Percentiles rank a stretch among this genome's conserved stretches.
These are phyloP conservation scores for Aphelinus certus DNA, from an alignment of 1,140 invertebrate genomes.

Conservation along the genomic window DNA sequence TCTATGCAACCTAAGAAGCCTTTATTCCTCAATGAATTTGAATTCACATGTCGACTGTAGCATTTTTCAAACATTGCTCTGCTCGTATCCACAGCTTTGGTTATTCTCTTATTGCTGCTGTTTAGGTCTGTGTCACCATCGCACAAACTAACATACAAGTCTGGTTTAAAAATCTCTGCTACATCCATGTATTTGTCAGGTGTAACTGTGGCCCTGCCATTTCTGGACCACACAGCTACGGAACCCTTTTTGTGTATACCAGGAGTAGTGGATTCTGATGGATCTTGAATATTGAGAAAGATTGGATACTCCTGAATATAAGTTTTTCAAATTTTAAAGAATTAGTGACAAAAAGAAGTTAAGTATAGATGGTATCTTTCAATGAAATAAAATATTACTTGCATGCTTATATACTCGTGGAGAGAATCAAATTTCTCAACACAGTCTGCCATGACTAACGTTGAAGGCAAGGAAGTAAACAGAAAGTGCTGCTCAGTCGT, in stretches of 20 bases:
- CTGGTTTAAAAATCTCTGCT: conserved; percentile 79
- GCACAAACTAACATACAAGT: conserved; percentile 80
- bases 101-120: conserved; percentile 74
- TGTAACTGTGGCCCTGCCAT: conserved; percentile 74
- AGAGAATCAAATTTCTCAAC: conserved; percentile 66
- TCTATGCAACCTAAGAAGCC: conserved; percentile 77
- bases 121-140: conserved; percentile 81
- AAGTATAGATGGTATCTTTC: too few species aligned
- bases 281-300: conserved; percentile 74
- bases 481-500: conserved; percentile 65
- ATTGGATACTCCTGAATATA: conserved; percentile 67
- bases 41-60: conserved; percentile 68
- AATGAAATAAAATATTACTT: conserved; percentile 48
- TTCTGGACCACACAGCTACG: conserved; percentile 77
- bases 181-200: conserved; percentile 77
- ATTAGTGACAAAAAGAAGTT: too few species aligned
- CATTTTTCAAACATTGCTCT: conserved; percentile 70
- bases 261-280: conserved; percentile 67
- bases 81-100: conserved; percentile 74
- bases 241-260: conserved; percentile 75
- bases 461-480: conserved; percentile 69
- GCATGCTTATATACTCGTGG: conserved; percentile 69
- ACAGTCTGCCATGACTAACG: conserved; percentile 66
- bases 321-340: too few species aligned
- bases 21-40: conserved; percentile 62